Evolutionary conservation across 2,797 vertebrate species (phyloP).

Genomic region (Chelonia mydas): DNA sequence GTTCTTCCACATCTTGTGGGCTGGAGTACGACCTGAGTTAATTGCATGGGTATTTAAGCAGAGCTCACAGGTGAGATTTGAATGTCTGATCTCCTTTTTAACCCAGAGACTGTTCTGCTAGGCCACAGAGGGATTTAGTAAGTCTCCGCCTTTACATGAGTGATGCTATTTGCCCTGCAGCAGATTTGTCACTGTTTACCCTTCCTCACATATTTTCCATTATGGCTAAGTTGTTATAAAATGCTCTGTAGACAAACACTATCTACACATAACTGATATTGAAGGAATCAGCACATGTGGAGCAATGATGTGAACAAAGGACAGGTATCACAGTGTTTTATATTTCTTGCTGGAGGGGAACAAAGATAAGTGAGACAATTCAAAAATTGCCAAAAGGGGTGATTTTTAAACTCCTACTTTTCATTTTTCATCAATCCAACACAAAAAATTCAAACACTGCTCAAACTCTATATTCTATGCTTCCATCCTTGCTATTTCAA

Average conservation of each 20-base stretch:
- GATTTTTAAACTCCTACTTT: not conserved
- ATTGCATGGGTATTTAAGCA: not conserved
- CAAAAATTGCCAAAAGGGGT: not conserved
- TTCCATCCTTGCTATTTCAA: not conserved
- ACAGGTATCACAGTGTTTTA: not conserved
- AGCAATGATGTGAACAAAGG: not conserved
- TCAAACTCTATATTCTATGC: not conserved
- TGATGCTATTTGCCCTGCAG: not conserved
- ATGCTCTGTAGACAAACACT: not conserved
- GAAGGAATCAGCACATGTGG: not conserved
- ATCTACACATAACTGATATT: not conserved
- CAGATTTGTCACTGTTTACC: not conserved
- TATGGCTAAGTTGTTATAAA: not conserved
- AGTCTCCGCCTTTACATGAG: not conserved
- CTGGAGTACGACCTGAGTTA: not conserved
- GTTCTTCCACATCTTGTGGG: not conserved
- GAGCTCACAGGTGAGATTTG: not conserved
- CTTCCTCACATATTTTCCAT: not conserved
- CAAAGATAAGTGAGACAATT: not conserved
- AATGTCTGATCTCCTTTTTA: not conserved
- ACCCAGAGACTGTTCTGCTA: not conserved
- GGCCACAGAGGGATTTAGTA: not conserved
- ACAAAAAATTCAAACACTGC: not conserved
- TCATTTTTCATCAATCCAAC: not conserved
- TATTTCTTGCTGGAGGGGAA: not conserved